A percentile compares a stretch with the other conserved stretches of the same genome.
Conservation (phyloP, 2,888 invertebrate genomes). For the Caenorhabditis panamensis region DNA sequence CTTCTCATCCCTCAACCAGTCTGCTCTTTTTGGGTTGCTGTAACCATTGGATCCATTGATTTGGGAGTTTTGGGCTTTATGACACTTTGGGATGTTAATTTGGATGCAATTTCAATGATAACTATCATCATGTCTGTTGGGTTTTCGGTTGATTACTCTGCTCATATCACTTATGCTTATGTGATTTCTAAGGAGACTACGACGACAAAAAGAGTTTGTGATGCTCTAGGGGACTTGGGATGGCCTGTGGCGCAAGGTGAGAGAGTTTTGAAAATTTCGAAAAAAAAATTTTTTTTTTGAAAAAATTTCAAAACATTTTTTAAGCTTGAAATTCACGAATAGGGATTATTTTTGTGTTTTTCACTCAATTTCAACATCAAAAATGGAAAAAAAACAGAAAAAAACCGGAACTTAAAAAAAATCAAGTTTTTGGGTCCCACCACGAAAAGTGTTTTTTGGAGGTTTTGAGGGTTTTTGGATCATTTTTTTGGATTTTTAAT, state of each 20-base stretch:
- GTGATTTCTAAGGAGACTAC: slow-evolving; percentile 72
- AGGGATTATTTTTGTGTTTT: too few species aligned
- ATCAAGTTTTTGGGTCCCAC: too few species aligned
- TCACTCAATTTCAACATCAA: too few species aligned
- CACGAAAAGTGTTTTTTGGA: too few species aligned
- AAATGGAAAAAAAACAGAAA: too few species aligned
- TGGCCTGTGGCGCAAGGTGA: slow-evolving; percentile 89
- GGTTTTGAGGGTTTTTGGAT: too few species aligned
- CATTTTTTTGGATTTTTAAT: too few species aligned
- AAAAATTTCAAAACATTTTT: too few species aligned
- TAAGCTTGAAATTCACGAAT: too few species aligned
- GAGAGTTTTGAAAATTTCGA: not conserved
- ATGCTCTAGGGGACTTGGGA: slow-evolving; percentile 91
- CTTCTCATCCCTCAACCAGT: slow-evolving; percentile 93
- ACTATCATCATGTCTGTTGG: slow-evolving; percentile 94
- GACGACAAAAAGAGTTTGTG: slow-evolving; percentile 85
- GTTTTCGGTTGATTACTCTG: slow-evolving; percentile 95
- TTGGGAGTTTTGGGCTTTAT: slow-evolving; percentile 94
- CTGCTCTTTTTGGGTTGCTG: slow-evolving; percentile 93
- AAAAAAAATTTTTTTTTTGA: slow-evolving; percentile 8
- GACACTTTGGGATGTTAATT: slow-evolving; percentile 91
- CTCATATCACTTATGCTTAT: slow-evolving; percentile 82
- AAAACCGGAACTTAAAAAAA: too few species aligned
- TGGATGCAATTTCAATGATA: slow-evolving; percentile 85
- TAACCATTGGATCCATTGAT: slow-evolving; percentile 94